Conservation (phyloP, 1,140 invertebrate genomes). For the Anastatus disparis region DNA sequence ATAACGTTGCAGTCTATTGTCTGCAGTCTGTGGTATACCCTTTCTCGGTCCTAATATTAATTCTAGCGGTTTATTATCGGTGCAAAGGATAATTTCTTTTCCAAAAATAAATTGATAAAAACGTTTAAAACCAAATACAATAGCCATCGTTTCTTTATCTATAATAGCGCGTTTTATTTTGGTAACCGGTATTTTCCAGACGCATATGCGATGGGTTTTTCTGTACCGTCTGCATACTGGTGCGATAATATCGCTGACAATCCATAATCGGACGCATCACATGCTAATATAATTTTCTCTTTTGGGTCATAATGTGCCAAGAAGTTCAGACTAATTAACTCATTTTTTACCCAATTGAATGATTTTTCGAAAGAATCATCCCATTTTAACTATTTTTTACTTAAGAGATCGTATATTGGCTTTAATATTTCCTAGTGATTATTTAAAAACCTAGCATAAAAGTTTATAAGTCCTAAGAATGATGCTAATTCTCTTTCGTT, state of each 20-base stretch:
- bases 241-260: conserved; percentile 11
- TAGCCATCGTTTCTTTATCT: conserved; percentile 10
- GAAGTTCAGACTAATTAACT: conserved; percentile 26
- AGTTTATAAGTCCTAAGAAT: too few species aligned
- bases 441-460: too few species aligned
- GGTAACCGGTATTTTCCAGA: neutral
- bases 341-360: conserved; percentile 38
- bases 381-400: too few species aligned
- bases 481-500: too few species aligned
- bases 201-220: neutral
- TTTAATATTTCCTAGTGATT: too few species aligned
- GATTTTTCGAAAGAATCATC: conserved; percentile 17
- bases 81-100: neutral
- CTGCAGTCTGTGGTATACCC: neutral
- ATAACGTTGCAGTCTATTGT: neutral
- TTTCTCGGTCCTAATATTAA: neutral
- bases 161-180: conserved; percentile 6
- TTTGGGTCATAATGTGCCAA: conserved; percentile 47
- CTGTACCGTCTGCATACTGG: neutral
- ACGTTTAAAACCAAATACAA: neutral
- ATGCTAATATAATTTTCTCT: conserved; percentile 38
- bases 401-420: too few species aligned
- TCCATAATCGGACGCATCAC: conserved; percentile 39
- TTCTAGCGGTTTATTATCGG: neutral
- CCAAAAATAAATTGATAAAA: conserved; percentile 7